These are phyloP conservation scores for Phaetusa simplex DNA, from an alignment of 2,113 vertebrate species.

Conservation along the genomic window DNA sequence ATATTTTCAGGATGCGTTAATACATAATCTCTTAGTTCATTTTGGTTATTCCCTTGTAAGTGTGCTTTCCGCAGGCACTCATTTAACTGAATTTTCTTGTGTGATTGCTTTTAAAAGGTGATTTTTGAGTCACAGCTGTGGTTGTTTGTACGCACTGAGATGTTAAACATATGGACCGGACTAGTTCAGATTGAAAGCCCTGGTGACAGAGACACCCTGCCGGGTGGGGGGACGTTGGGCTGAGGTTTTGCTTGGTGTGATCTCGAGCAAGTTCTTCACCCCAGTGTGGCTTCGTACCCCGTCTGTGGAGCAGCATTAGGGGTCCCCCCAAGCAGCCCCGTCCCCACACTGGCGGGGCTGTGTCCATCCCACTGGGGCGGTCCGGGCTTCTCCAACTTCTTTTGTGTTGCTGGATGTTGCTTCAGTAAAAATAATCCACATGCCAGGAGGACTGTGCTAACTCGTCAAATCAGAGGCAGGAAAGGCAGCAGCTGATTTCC, in stretches of 20 bases:
- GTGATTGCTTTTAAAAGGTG: neutral
- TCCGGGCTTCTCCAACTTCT: neutral
- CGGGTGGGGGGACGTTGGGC: neutral
- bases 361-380: neutral
- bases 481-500: slow-evolving; percentile 43
- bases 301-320: fast-evolving
- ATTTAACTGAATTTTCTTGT: neutral
- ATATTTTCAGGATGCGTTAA: neutral
- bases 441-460: slow-evolving; percentile 19
- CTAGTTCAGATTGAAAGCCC: neutral
- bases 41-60: neutral
- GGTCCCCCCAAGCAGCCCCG: neutral
- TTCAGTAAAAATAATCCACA: slow-evolving; percentile 21
- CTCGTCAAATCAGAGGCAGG: slow-evolving; percentile 44
- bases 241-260: neutral
- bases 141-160: neutral
- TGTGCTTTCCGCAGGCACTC: neutral
- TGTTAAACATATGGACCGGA: neutral
- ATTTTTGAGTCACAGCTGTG: neutral
- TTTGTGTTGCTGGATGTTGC: slow-evolving; percentile 38
- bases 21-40: neutral
- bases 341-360: fast-evolving
- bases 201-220: fast-evolving
- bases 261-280: neutral
- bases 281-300: neutral